phyloP scores from a whole-genome alignment of 2,888 invertebrate species.

The Sylvicola cinctus region DNA sequence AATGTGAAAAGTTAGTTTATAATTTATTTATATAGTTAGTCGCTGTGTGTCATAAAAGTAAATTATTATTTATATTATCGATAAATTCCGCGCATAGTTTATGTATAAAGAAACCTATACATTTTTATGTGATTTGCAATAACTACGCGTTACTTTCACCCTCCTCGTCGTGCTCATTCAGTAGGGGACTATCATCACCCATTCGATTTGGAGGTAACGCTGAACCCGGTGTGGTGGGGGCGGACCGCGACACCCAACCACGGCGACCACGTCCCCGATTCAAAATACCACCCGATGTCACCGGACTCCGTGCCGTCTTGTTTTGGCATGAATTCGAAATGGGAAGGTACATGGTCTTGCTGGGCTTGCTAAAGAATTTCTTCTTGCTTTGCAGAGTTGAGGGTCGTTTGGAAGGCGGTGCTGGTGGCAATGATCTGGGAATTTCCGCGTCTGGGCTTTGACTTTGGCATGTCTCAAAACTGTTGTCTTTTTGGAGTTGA shows the following conservation, averaged over 20 bases:
- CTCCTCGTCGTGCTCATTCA: conserved; percentile 34
- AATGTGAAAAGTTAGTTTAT: background rate
- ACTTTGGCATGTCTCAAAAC: conserved; percentile 4
- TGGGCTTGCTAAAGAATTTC: conserved; percentile 32
- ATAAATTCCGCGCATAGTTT: no score
- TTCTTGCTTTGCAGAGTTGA: conserved; percentile 20
- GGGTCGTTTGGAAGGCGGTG: conserved; percentile 12
- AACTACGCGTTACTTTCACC: conserved; percentile 12
- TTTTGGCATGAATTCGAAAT: conserved; percentile 17
- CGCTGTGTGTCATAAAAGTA: no score
- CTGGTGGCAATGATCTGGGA: conserved; percentile 16
- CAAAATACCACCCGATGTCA: conserved; percentile 18
- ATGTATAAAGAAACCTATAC: no score
- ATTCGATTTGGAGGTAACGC: conserved; percentile 40
- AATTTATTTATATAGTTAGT: no score
- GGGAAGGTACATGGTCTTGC: conserved; percentile 51
- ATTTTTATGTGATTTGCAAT: no score
- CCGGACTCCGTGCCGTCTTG: conserved; percentile 18
- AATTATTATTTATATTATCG: no score
- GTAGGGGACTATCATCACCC: conserved; percentile 40
- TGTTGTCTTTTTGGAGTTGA: conserved; percentile 34
- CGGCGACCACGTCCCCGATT: conserved; percentile 25
- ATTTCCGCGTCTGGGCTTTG: conserved; percentile 9
- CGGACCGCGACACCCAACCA: conserved; percentile 51
- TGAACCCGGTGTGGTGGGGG: conserved; percentile 57